These are phyloP conservation scores for Zaprionus ornatus DNA, from an alignment of 1,140 invertebrate species.

Conservation along the genomic window DNA sequence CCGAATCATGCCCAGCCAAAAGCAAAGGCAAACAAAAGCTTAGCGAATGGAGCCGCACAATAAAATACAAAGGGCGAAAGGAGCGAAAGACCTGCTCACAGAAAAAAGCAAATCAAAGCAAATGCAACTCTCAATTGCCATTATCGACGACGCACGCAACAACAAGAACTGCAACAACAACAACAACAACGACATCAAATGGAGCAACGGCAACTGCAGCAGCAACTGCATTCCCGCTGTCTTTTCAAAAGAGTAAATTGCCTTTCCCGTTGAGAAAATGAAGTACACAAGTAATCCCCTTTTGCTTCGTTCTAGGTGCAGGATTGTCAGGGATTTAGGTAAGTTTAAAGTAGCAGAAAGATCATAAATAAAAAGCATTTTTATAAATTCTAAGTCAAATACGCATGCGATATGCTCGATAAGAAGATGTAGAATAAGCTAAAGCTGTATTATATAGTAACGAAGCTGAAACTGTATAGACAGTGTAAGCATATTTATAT, in stretches of 20 bases:
- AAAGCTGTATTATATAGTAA: no score
- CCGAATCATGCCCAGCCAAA: slow-evolving; percentile 53
- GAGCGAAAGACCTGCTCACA: not conserved
- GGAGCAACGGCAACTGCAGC: not conserved
- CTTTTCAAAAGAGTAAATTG: slow-evolving; percentile 51
- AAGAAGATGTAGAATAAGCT: no score
- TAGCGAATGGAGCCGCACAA: slow-evolving; percentile 53
- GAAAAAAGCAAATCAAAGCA: slow-evolving; percentile 71
- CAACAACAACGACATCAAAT: slow-evolving; percentile 21
- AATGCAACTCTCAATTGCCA: slow-evolving; percentile 77
- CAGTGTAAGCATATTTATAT: no score
- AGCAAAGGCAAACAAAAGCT: slow-evolving; percentile 71
- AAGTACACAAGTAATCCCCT: slow-evolving; percentile 4
- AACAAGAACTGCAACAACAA: slow-evolving; percentile 35
- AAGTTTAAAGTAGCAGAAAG: not conserved
- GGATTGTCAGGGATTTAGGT: not conserved
- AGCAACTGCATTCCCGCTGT: slow-evolving; percentile 22
- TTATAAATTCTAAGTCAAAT: no score
- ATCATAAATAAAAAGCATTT: not conserved
- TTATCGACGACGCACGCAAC: slow-evolving; percentile 59
- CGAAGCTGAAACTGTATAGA: no score
- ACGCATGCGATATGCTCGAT: no score
- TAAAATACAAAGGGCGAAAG: slow-evolving; percentile 13
- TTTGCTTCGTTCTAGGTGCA: not conserved
- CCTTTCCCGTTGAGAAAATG: slow-evolving; percentile 51